A percentile compares a stretch with the other conserved stretches of the same genome.
Evolutionary conservation across 1,140 invertebrate genomes (phyloP).

Genomic region (Phocides pigmalion): DNA sequence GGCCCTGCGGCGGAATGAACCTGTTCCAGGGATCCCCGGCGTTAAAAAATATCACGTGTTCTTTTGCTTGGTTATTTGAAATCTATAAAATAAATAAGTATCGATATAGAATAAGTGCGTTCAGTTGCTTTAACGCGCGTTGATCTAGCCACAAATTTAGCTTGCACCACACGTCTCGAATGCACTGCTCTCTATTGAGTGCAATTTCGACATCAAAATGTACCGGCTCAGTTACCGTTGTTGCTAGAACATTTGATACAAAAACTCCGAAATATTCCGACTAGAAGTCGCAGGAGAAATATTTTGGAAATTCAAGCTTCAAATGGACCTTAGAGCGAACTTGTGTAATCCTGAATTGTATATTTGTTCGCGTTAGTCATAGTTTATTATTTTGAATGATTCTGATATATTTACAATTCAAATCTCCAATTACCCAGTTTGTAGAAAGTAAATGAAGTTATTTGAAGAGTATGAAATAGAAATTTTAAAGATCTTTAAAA

Average conservation of each 20-base stretch:
- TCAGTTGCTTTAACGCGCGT: conserved; percentile 30
- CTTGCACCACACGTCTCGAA: conserved; percentile 38
- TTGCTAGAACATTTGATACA: conserved; percentile 15
- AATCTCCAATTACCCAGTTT: no score
- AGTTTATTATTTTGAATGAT: no score
- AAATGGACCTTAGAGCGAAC: neutral
- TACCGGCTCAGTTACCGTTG: conserved; percentile 25
- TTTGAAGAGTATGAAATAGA: no score
- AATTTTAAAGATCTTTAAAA: no score
- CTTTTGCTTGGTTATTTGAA: no score
- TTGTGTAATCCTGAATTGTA: no score
- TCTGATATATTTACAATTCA: no score
- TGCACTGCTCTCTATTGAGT: conserved; percentile 31
- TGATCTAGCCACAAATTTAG: conserved; percentile 39
- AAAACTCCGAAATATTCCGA: conserved; percentile 8
- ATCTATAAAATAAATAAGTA: neutral
- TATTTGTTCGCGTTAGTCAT: no score
- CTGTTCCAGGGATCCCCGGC: no score
- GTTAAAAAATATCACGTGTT: no score
- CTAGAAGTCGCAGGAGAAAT: neutral
- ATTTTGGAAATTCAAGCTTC: neutral
- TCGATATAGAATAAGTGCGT: neutral
- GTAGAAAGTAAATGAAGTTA: no score
- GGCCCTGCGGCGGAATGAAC: no score
- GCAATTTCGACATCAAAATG: conserved; percentile 40